Evolutionary conservation across 2,888 invertebrate genomes (phyloP).

Genomic region (Ornithoptera priamus): DNA sequence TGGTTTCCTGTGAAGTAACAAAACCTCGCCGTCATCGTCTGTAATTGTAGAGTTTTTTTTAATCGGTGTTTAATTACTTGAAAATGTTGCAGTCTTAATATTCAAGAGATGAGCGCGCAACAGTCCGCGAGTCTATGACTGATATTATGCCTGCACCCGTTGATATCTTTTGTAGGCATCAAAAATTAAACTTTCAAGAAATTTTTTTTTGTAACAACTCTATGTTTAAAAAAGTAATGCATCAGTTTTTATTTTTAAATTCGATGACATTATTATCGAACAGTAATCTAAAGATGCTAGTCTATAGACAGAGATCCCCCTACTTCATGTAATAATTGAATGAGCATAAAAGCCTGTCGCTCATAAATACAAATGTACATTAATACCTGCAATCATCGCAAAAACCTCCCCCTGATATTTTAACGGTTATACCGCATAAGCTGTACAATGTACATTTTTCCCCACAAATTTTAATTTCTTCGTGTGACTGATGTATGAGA

Average conservation of each 20-base stretch:
- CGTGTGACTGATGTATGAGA: constrained; percentile 28
- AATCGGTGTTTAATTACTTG: constrained; percentile 29
- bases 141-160: constrained; percentile 16
- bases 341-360: constrained; percentile 71
- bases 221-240: neutral
- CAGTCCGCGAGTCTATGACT: neutral
- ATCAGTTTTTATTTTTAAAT: neutral
- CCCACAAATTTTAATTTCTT: constrained; percentile 44
- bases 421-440: constrained; percentile 55
- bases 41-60: constrained; percentile 26
- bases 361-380: constrained; percentile 63
- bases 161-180: constrained; percentile 29
- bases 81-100: constrained; percentile 19
- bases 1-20: constrained; percentile 12
- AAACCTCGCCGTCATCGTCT: constrained; percentile 15
- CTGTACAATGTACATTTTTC: constrained; percentile 50
- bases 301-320: constrained; percentile 58
- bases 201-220: neutral
- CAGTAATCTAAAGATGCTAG: constrained; percentile 58
- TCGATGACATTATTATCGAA: neutral
- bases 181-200: constrained; percentile 19
- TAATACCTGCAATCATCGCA: constrained; percentile 54
- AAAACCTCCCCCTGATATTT: constrained; percentile 58
- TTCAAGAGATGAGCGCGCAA: constrained; percentile 15
- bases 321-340: constrained; percentile 53